Evolutionary conservation across 1,140 invertebrate genomes (phyloP).

Genomic region (Drosophila ohnishii): DNA sequence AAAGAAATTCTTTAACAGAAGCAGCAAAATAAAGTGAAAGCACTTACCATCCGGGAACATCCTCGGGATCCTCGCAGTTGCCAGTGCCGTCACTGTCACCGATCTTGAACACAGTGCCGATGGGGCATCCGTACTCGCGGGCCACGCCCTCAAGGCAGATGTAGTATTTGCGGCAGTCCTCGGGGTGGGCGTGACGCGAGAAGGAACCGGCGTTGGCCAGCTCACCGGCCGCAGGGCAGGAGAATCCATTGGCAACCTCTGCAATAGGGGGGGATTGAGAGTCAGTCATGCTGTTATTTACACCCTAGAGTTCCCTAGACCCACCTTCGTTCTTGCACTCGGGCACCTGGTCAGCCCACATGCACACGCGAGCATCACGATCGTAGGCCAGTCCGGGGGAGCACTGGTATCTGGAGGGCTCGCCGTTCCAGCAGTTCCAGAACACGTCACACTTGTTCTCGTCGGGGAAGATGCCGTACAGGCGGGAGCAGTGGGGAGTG

Average conservation of each 20-base stretch:
- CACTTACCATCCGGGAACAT: constrained; percentile 96
- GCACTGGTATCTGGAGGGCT: constrained; percentile 96
- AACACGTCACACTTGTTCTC: constrained; percentile 95
- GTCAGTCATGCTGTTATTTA: neutral
- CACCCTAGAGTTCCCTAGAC: neutral
- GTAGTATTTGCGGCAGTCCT: constrained; percentile 97
- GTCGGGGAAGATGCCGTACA: constrained; percentile 97
- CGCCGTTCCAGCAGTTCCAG: constrained; percentile 98
- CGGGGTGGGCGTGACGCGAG: constrained; percentile 96
- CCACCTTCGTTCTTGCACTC: constrained; percentile 94
- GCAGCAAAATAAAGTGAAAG: neutral
- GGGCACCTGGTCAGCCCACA: constrained; percentile 97
- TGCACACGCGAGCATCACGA: constrained; percentile 94
- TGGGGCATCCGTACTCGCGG: constrained; percentile 96
- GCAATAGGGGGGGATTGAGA: constrained; percentile 53
- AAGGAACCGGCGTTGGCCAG: constrained; percentile 92
- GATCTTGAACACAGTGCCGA: constrained; percentile 98
- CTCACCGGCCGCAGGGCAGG: constrained; percentile 92
- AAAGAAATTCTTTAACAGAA: neutral
- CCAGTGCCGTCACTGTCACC: constrained; percentile 93
- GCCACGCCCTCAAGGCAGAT: constrained; percentile 95
- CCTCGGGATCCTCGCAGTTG: constrained; percentile 96
- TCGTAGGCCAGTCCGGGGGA: constrained; percentile 97
- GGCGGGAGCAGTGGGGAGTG: constrained; percentile 92
- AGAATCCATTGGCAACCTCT: constrained; percentile 95